Percentiles rank a stretch among this genome's conserved stretches.
Conservation (phyloP, 2,797 vertebrate genomes). For the Falco naumanni region DNA sequence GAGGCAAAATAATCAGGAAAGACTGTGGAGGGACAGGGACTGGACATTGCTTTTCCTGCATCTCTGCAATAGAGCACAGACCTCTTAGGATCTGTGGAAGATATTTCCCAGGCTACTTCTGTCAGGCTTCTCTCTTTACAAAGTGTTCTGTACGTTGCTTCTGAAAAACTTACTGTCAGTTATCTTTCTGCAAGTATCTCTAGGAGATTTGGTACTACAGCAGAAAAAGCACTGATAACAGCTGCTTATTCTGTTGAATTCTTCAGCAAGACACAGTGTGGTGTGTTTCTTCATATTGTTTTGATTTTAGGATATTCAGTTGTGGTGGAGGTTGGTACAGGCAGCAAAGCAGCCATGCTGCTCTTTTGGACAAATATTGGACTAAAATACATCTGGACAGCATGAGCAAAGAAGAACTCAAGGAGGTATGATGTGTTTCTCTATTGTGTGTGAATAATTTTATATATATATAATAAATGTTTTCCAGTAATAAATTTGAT, state of each 20-base stretch:
- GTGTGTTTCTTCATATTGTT: neutral
- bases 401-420: slow-evolving; percentile 90
- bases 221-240: neutral
- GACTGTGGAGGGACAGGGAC: neutral
- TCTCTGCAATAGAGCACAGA: neutral
- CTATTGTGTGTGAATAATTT: neutral
- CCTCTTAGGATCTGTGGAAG: neutral
- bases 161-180: neutral
- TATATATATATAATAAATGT: neutral
- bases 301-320: slow-evolving; percentile 73
- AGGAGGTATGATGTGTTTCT: slow-evolving; percentile 80
- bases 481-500: neutral
- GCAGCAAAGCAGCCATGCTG: slow-evolving; percentile 88
- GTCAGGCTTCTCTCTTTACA: neutral
- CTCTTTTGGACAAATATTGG: slow-evolving; percentile 94
- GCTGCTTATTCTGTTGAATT: neutral
- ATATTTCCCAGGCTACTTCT: neutral
- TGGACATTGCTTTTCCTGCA: neutral
- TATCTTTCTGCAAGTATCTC: neutral
- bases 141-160: neutral
- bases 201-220: neutral
- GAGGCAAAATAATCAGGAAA: neutral
- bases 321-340: slow-evolving; percentile 89
- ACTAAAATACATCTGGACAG: slow-evolving; percentile 90
- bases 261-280: neutral